Evolutionary conservation across 2,797 vertebrate species (phyloP), one percentile per base, ranked within the genome.

Genomic region (Anabacerthia variegaticeps): DNA sequence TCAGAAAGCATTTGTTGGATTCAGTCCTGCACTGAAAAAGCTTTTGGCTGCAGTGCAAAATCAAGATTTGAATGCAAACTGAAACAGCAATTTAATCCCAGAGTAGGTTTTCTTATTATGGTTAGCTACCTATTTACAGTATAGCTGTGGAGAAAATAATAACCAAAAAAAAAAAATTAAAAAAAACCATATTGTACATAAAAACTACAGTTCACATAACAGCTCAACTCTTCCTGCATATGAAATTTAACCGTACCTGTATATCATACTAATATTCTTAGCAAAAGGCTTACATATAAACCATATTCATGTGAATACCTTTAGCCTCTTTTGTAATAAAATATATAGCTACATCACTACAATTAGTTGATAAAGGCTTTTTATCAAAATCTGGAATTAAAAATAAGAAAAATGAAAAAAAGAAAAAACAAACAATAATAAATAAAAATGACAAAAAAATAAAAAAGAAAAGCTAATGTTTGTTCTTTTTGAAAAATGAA

Each of bases 81-180:
- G 36, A 93, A 89, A 89, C 66, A 89, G 6, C 43, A 56, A 7
- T 85, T 88, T 77, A 88, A 82, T 74, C 37, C 32, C 56, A 74
- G 76, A 76, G 6, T 23, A 92, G 22, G 6, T 65, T 67, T 87
- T 62, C 23, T 71, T 59, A 54, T 9, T 65, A 26, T 52, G 16
- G 20, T 72, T 67, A 74, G 69, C 21, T 82, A 69, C 11, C 22
- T 59, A 28, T 46, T 84, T 72, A 61, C 6, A 54, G 5, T 75
- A 79, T 61, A 69, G 16, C 10, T 88, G 19, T 27, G 17, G 14
- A 27, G 7, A 65, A 55, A 84, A 37, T 4, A 48, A n/a, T 37
- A 37, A 36, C 8, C n/a, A 37, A 37, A 37, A 32, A 17, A 14
- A 5, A 1, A 18, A 46, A 41, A 34, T 1, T 2, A 16, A 65